Percentiles rank a stretch among this genome's conserved stretches.
Evolutionary conservation across 2,888 invertebrate genomes (phyloP).

Genomic region (Eupithecia abbreviata): DNA sequence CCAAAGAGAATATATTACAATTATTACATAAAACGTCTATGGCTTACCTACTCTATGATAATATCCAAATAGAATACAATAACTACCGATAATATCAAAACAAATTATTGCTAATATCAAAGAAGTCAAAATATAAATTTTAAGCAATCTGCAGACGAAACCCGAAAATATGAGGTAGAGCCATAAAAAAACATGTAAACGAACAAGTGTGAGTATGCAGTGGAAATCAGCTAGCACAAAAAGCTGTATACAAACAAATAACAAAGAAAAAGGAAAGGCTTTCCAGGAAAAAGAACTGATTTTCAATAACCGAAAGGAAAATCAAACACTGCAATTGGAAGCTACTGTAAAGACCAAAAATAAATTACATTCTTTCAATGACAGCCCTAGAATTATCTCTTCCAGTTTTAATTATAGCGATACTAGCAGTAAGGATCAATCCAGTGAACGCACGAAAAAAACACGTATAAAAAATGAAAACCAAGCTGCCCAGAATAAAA

Average conservation of each 20-base stretch:
- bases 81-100: no score
- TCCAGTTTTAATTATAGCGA: background rate
- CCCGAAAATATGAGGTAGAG: background rate
- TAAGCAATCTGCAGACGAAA: background rate
- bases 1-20: no score
- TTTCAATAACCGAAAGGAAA: conserved; percentile 17
- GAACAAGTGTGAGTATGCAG: conserved; percentile 20
- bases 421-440: background rate
- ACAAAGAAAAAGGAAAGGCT: background rate
- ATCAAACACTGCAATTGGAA: background rate
- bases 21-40: no score
- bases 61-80: no score
- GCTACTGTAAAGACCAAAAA: background rate
- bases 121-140: background rate
- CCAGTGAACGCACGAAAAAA: background rate
- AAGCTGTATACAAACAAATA: background rate
- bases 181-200: background rate
- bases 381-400: background rate
- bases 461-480: background rate
- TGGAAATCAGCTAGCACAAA: conserved; percentile 13
- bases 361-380: background rate
- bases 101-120: no score
- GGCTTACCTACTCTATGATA: no score
- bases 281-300: conserved; percentile 46
- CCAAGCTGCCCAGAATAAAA: background rate